phyloP scores from a whole-genome alignment of 2,888 invertebrate species.

The Leucania comma region DNA sequence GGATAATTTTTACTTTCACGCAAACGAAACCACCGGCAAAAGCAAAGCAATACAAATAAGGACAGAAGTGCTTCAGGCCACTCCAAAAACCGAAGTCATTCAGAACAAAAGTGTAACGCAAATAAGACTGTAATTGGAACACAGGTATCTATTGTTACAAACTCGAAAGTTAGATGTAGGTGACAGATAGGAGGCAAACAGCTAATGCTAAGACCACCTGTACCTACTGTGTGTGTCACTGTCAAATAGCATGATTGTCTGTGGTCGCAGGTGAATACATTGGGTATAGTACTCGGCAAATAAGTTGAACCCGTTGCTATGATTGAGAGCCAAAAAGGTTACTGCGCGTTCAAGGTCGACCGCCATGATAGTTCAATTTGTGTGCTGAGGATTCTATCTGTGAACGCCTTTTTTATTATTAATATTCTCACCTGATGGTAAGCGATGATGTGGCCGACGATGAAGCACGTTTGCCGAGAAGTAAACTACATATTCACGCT shows the following conservation, averaged over 20 bases:
- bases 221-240: constrained; percentile 5
- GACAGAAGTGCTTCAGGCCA: not conserved
- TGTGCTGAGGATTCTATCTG: no score
- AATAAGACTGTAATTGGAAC: constrained; percentile 34
- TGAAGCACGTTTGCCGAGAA: no score
- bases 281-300: no score
- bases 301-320: no score
- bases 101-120: constrained; percentile 29
- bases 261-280: constrained; percentile 4
- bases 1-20: no score
- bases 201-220: constrained; percentile 20
- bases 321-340: no score
- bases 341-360: no score
- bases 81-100: constrained; percentile 19
- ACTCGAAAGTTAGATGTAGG: constrained; percentile 46
- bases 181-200: constrained; percentile 26
- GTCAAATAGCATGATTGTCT: constrained; percentile 12
- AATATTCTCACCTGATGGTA: no score
- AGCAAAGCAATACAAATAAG: not conserved
- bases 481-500: no score
- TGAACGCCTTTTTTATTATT: not conserved
- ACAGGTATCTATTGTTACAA: constrained; percentile 34
- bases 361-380: no score
- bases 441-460: no score
- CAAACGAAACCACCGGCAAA: no score